These are phyloP conservation scores for Cataglyphis livida DNA, from an alignment of 2,888 invertebrate genomes.

Conservation along the genomic window DNA sequence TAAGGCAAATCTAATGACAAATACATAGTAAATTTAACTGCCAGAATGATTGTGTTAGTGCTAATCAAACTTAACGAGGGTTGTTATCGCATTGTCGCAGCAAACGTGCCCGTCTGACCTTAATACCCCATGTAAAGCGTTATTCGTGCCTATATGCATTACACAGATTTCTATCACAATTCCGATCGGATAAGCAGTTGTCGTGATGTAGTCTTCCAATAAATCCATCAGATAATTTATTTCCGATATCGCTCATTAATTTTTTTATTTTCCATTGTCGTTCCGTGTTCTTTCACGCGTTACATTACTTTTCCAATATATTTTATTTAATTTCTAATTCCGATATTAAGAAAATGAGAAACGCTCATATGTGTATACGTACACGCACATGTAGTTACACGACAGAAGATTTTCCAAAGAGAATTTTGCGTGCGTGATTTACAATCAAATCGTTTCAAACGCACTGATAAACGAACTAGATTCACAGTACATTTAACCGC, in stretches of 20 bases:
- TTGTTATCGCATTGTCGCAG: slow-evolving; percentile 40
- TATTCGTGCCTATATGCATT: slow-evolving; percentile 43
- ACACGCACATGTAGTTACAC: neutral
- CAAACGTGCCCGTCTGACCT: slow-evolving; percentile 50
- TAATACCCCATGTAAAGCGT: slow-evolving; percentile 41
- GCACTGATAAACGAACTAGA: slow-evolving; percentile 36
- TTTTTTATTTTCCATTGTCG: neutral
- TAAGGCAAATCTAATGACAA: slow-evolving; percentile 22
- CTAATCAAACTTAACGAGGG: slow-evolving; percentile 50
- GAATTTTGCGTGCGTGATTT: slow-evolving; percentile 14
- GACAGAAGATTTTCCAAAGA: slow-evolving; percentile 16
- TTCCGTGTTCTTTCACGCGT: neutral
- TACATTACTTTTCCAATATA: neutral
- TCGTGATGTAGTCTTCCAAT: neutral
- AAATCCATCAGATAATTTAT: slow-evolving; percentile 15
- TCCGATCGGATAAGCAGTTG: slow-evolving; percentile 13
- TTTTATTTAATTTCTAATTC: neutral
- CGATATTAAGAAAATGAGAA: neutral
- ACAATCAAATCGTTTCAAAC: slow-evolving; percentile 39
- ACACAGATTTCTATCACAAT: slow-evolving; percentile 49
- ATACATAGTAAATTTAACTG: slow-evolving; percentile 24
- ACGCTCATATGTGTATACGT: neutral
- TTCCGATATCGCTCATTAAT: slow-evolving; percentile 12
- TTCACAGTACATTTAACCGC: slow-evolving; percentile 46
- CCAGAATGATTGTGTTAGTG: slow-evolving; percentile 25